Percentiles rank a stretch among this genome's conserved stretches.
These are phyloP conservation scores for Trichopoda pennipes DNA, from an alignment of 2,888 invertebrate species.

Conservation along the genomic window DNA sequence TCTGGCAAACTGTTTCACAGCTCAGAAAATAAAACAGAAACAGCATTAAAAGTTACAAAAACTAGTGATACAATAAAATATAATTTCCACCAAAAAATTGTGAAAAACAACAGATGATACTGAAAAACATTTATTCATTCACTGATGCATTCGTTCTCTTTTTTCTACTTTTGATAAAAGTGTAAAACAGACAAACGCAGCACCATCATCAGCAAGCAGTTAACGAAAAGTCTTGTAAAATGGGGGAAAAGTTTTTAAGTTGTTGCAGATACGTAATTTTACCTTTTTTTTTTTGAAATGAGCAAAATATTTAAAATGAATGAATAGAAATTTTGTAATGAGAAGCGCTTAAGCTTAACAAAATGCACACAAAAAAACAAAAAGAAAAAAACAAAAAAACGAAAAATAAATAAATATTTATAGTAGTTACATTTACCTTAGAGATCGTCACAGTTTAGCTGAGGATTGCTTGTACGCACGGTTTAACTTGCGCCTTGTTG, in stretches of 20 bases:
- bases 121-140: slow-evolving; percentile 42
- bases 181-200: slow-evolving; percentile 40
- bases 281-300: slow-evolving; percentile 16
- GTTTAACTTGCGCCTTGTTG: too few relatives aligned
- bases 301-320: slow-evolving; percentile 47
- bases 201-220: slow-evolving; percentile 28
- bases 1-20: slow-evolving; percentile 45
- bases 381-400: too few relatives aligned
- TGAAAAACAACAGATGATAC: slow-evolving; percentile 52
- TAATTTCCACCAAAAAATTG: slow-evolving; percentile 64
- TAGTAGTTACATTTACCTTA: background rate
- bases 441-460: background rate
- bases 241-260: slow-evolving; percentile 2
- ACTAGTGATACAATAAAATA: slow-evolving; percentile 61
- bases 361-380: too few relatives aligned
- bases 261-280: too few relatives aligned
- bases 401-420: background rate
- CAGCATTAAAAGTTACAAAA: slow-evolving; percentile 41
- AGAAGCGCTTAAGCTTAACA: slow-evolving; percentile 24
- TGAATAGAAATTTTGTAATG: slow-evolving; percentile 52
- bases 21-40: slow-evolving; percentile 5
- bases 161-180: slow-evolving; percentile 17
- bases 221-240: slow-evolving; percentile 4
- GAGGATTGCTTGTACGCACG: background rate
- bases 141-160: background rate